A percentile compares a stretch with the other conserved stretches of the same genome.
Conservation (phyloP, 2,113 vertebrate genomes). For the Gasterosteus nipponicus region DNA sequence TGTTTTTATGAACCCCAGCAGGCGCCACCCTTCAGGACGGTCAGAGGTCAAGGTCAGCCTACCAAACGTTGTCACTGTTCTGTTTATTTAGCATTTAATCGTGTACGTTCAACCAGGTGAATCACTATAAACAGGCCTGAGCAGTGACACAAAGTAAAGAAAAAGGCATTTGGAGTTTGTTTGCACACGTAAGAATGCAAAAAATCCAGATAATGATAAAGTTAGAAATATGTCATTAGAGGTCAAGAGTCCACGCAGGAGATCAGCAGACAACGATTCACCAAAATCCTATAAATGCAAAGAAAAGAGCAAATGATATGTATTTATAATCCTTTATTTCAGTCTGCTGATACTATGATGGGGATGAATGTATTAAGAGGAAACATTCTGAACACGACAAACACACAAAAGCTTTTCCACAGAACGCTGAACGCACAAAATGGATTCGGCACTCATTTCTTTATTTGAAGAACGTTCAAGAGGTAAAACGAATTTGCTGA, state of each 20-base stretch:
- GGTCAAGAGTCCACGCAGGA: background rate
- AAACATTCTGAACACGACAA: background rate
- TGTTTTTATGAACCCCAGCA: too few relatives aligned
- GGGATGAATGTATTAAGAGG: background rate
- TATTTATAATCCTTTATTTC: too few relatives aligned
- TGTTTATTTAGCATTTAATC: too few relatives aligned
- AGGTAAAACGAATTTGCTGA: constrained; percentile 46
- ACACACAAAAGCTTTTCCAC: background rate
- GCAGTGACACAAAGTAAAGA: background rate
- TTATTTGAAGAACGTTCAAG: constrained; percentile 22
- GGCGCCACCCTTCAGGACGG: too few relatives aligned
- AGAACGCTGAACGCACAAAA: background rate
- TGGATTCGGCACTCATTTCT: constrained; percentile 9
- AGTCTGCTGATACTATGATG: too few relatives aligned
- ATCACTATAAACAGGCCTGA: background rate
- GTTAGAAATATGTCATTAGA: background rate
- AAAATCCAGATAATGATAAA: background rate
- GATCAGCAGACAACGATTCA: background rate
- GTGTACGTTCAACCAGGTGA: background rate
- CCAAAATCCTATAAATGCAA: background rate
- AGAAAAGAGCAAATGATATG: background rate
- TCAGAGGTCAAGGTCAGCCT: background rate
- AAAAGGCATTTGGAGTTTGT: background rate
- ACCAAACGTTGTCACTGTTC: too few relatives aligned
- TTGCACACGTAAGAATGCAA: background rate